These are phyloP conservation scores for Mohoua ochrocephala DNA, from an alignment of 2,113 vertebrate genomes.

Conservation along the genomic window DNA sequence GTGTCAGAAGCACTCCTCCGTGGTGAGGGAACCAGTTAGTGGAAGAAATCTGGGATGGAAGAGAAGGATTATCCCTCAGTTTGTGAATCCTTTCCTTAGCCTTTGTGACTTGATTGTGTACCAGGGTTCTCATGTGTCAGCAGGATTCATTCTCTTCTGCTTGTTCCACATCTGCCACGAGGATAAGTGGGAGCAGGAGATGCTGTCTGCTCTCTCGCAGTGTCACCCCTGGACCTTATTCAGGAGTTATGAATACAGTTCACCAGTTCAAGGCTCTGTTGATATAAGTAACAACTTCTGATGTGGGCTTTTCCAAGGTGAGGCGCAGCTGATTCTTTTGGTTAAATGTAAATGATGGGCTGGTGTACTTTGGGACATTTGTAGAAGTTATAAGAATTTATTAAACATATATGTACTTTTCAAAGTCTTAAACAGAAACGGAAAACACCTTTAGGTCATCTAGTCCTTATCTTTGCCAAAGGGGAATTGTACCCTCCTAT, in stretches of 20 bases:
- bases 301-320: not conserved
- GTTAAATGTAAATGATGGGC: not conserved
- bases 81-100: not conserved
- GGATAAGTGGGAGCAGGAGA: not conserved
- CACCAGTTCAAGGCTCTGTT: not conserved
- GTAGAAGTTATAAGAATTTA: not conserved
- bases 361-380: not conserved
- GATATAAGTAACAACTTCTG: not conserved
- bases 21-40: not conserved
- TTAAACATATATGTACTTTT: not conserved
- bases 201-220: not conserved
- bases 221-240: not conserved
- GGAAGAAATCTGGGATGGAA: not conserved
- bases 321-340: not conserved
- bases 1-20: not conserved
- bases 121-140: not conserved
- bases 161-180: not conserved
- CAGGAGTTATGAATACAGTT: not conserved
- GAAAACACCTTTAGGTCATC: not conserved
- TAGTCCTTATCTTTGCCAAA: not conserved
- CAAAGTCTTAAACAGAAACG: not conserved
- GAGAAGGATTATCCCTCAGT: not conserved
- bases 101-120: not conserved
- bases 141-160: not conserved
- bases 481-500: not conserved